Base-by-base conservation (phyloP, 1,140 invertebrate genomes). In the Mycetomoellerius zeteki region DNA sequence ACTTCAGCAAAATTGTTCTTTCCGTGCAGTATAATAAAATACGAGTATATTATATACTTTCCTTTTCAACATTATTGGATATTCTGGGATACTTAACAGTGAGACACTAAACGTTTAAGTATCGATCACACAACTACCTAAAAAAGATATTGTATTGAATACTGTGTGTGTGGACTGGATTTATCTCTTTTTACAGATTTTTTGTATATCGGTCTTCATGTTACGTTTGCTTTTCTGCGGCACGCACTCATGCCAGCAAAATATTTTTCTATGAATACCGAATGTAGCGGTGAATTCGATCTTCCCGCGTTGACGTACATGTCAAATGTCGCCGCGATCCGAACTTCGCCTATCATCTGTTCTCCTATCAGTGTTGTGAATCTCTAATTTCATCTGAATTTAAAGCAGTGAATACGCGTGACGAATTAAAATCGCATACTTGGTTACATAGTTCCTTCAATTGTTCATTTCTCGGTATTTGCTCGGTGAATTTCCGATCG, bases 191-290 rank as follows among this genome's bases (percentile, higher is more conserved):
- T 24, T 8, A 81, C 16, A 10, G n/a, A 12, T 50, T 60, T 56
- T 73, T 71, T 60, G 37, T 60, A 84, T 75, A 75, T 84, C 56
- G 67, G 37, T 43, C 24, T 60, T 60, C 67, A 16, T 50, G 27
- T 84, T 80, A 64, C 67, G 62, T 50, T 69, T 58, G 72, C 76
- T 43, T 76, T 30, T 47, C 47, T 24, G 30, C 58, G 19, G 47
- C 52, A 73, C 24, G 24, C 67, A 62, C 47, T 81, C 85, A 50
- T 43, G 60, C 85, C 69, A 52, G 75, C 69, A 54, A 73, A 91
- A 90, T 88, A 88, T 67, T 91, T 90, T 91, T 91, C 89, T 80
- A 91, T 91, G 89, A 91, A 91, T 91, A 91, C 89, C 82, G 89
- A 91, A 90, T 91, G 88, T 78, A 73, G 67, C 62, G 52, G 52